Base-by-base conservation (phyloP, 2,797 vertebrate species). In the Streptopelia turtur region DNA sequence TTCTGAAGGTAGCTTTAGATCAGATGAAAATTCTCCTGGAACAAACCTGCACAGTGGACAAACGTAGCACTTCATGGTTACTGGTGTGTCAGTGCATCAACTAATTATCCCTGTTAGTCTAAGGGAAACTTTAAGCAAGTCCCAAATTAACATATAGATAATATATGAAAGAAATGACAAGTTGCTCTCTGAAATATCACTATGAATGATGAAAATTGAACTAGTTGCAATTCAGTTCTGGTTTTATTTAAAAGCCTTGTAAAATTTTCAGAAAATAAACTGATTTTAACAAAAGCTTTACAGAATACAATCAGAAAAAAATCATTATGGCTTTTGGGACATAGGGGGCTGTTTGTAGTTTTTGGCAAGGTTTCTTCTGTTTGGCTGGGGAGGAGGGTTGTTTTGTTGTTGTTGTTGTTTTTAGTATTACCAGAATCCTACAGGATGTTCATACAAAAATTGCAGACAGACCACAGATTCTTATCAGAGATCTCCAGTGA, bases 401-500 rank as follows among this genome's bases (percentile, higher is more conserved):
- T 84, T 86, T 92, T 64, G 43, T 81, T 86, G 64, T 53, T 74
- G 64, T 53, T 74, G n/a, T 33, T 78, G 35, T 86, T 93, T 13
- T 89, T 89, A 35, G 33, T 21, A 52, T 91, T 91, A 94, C 65
- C 78, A 93, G 89, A 94, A 94, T 75, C 45, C 61, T 77, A 64
- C 88, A 93, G 94, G 91, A 95, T 94, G 80, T 91, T 77, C 77
- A 91, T 22, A 77, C 3, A 65, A 96, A 95, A 93, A 76, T 8
- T 70, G 81, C 90, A 94, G 89, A 91, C 80, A 89, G 64, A 84
- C 56, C 49, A 69, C 52, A 90, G 90, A 96, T 95, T 82, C 86
- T 93, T 94, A 94, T 94, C 79, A 1, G 66, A 79, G 49, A 53
- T n/a, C 28, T 74, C 49, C 45, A 89, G 68, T 25, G 33, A 82